phyloP scores from a whole-genome alignment of 1,140 invertebrate species.

The Apocrypta bakeri region DNA sequence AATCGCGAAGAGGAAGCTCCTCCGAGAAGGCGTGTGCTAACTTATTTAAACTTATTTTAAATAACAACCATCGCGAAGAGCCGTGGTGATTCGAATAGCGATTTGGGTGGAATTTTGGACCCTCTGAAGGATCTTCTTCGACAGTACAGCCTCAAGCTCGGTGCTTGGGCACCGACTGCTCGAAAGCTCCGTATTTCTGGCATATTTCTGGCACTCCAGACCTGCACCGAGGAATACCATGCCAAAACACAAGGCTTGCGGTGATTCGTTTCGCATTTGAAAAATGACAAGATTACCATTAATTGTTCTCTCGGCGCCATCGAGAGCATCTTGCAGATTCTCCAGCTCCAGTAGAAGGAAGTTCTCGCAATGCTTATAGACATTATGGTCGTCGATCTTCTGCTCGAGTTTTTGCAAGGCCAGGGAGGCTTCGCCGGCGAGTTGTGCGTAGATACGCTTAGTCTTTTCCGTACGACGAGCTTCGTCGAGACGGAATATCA shows the following conservation, averaged over 20 bases:
- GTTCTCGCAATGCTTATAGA: slow-evolving; percentile 20
- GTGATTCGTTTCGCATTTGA: too few species aligned
- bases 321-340: not conserved
- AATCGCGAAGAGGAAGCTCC: too few species aligned
- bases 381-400: slow-evolving; percentile 5
- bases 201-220: not conserved
- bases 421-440: slow-evolving; percentile 27
- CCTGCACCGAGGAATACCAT: too few species aligned
- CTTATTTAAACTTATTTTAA: not conserved
- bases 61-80: slow-evolving; percentile 11
- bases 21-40: too few species aligned
- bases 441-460: not conserved
- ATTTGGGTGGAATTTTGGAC: slow-evolving; percentile 23
- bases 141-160: not conserved
- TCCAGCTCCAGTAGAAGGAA: slow-evolving; percentile 25
- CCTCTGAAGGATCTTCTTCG: slow-evolving; percentile 4
- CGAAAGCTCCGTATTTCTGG: not conserved
- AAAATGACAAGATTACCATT: too few species aligned
- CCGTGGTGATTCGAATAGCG: not conserved
- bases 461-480: not conserved
- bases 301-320: not conserved
- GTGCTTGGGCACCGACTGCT: not conserved
- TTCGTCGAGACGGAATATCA: not conserved
- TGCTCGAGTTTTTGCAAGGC: slow-evolving; percentile 15
- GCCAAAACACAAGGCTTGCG: too few species aligned